Conservation (phyloP, 2,797 vertebrate genomes). For the Cyprinella venusta region DNA sequence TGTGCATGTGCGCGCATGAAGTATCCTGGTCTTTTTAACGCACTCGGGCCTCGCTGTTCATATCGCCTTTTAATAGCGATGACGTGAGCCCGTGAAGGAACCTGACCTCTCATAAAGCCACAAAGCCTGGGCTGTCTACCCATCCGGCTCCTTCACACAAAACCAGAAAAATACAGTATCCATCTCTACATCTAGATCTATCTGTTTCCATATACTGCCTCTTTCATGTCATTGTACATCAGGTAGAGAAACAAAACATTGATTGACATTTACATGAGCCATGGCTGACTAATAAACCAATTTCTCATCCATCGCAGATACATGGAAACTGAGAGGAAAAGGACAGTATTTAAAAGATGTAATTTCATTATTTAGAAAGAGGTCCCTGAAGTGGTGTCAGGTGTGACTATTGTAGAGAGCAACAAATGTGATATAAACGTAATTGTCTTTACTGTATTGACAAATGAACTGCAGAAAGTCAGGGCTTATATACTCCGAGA, state of each 20-base stretch:
- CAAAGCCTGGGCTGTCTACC: slow-evolving; percentile 51
- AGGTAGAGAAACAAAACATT: slow-evolving; percentile 26
- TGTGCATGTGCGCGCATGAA: slow-evolving; percentile 7
- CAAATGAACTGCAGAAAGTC: background rate
- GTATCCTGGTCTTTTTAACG: slow-evolving; percentile 26
- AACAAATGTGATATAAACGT: background rate
- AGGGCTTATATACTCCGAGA: background rate
- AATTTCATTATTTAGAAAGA: slow-evolving; percentile 4
- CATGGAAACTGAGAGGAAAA: slow-evolving; percentile 20
- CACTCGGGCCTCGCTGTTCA: slow-evolving; percentile 42
- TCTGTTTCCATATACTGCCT: slow-evolving; percentile 9
- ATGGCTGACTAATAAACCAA: slow-evolving; percentile 44
- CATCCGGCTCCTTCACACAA: slow-evolving; percentile 39
- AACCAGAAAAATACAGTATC: slow-evolving; percentile 51
- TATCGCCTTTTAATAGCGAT: slow-evolving; percentile 60
- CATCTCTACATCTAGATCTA: slow-evolving; percentile 28
- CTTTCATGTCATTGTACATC: slow-evolving; percentile 40
- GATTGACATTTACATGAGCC: slow-evolving; percentile 41
- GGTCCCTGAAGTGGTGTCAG: slow-evolving; percentile 2
- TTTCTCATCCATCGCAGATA: slow-evolving; percentile 25
- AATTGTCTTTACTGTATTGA: background rate
- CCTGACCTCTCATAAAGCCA: slow-evolving; percentile 59
- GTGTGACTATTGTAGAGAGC: background rate
- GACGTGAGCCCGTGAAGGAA: slow-evolving; percentile 60
- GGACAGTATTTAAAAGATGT: background rate